Evolutionary conservation across 1,140 invertebrate genomes (phyloP).

Genomic region (Aphelenchoides avenae): DNA sequence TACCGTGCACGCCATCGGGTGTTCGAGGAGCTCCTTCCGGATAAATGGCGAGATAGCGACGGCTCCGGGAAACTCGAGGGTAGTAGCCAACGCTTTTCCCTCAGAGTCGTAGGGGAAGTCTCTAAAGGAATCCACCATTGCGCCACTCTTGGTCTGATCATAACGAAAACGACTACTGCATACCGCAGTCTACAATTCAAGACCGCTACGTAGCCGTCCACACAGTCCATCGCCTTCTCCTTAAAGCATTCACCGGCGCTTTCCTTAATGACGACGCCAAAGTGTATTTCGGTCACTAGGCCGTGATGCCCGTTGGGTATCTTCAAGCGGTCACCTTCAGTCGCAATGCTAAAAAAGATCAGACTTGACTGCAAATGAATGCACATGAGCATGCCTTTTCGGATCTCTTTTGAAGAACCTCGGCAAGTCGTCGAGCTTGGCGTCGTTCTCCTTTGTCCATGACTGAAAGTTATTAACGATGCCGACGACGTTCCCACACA

Average conservation of each 20-base stretch:
- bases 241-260: constrained; percentile 8
- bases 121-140: background rate
- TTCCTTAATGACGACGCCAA: constrained; percentile 10
- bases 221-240: constrained; percentile 11
- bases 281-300: constrained; percentile 15
- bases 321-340: constrained; percentile 13
- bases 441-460: no score
- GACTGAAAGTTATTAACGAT: no score
- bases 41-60: constrained; percentile 12
- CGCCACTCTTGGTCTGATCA: background rate
- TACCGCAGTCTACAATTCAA: background rate
- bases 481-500: no score
- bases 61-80: constrained; percentile 11
- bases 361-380: background rate
- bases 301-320: constrained; percentile 11
- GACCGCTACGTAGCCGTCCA: constrained; percentile 11
- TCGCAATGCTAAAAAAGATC: constrained; percentile 10
- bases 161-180: constrained; percentile 2
- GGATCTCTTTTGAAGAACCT: no score
- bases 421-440: no score
- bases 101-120: constrained; percentile 1
- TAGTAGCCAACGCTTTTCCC: constrained; percentile 8
- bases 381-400: no score
- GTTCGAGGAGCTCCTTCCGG: constrained; percentile 9
- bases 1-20: constrained; percentile 6